Conservation (phyloP, 2,113 vertebrate species). For the Deroptyus accipitrinus region DNA sequence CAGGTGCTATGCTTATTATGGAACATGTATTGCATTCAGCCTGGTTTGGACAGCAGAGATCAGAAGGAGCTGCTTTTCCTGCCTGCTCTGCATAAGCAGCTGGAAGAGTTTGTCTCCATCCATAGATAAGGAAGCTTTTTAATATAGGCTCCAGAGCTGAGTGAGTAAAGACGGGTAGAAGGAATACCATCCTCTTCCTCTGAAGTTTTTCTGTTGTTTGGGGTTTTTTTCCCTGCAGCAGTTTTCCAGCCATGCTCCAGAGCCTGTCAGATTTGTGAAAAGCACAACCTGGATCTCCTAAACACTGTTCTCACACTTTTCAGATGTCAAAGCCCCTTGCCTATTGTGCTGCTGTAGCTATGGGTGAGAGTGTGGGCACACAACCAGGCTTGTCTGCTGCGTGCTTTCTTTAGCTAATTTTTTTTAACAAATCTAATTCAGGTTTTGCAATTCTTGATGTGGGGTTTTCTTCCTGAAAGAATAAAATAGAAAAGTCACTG, state of each 20-base stretch:
- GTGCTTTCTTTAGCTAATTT: conserved; percentile 14
- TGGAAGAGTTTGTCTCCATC: background rate
- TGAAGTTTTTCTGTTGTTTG: background rate
- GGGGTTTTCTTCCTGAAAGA: conserved; percentile 44
- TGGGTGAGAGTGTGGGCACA: background rate
- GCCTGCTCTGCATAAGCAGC: background rate
- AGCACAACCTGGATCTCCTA: background rate
- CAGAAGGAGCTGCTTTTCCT: background rate
- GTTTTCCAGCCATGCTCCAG: background rate
- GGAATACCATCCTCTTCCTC: background rate
- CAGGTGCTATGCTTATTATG: background rate
- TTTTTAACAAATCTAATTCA: conserved; percentile 45
- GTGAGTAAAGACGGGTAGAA: background rate
- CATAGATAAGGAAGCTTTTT: background rate
- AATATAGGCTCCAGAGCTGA: background rate
- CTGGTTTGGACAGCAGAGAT: background rate
- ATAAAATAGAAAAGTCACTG: conserved; percentile 49
- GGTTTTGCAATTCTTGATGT: conserved; percentile 25
- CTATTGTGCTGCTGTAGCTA: background rate
- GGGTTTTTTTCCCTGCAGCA: background rate
- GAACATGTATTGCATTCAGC: background rate
- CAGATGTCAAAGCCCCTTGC: background rate
- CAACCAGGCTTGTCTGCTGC: background rate
- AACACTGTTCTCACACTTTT: background rate
- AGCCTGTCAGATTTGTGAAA: background rate